These are phyloP conservation scores for Dromas ardeola DNA, from an alignment of 2,113 vertebrate species.

Conservation along the genomic window DNA sequence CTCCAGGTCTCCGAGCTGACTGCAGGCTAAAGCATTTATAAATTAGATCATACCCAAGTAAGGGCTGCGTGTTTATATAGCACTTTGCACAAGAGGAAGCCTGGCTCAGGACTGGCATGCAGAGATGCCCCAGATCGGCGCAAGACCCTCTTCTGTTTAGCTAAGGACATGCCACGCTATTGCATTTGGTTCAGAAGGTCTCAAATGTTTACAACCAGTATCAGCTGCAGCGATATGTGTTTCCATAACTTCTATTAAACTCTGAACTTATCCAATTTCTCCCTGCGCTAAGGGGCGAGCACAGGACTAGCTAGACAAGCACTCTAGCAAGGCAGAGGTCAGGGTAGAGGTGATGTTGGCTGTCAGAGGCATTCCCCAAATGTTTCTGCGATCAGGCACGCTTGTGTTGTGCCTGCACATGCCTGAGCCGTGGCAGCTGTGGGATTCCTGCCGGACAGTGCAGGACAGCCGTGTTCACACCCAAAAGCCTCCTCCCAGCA, in stretches of 20 bases:
- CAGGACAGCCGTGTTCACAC: not conserved
- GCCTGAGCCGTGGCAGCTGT: conserved; percentile 18
- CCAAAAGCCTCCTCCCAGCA: not conserved
- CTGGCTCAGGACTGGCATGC: not conserved
- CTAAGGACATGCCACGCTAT: not conserved
- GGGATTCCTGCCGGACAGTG: not conserved
- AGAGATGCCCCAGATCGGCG: not conserved
- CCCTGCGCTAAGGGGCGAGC: not conserved
- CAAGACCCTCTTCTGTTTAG: not conserved
- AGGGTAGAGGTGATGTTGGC: not conserved
- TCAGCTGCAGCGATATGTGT: not conserved
- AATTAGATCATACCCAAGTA: not conserved
- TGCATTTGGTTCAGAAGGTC: conserved; percentile 40
- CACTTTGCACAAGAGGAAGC: not conserved
- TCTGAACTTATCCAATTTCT: conserved; percentile 23
- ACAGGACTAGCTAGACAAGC: not conserved
- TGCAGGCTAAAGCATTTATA: not conserved
- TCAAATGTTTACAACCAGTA: conserved; percentile 29
- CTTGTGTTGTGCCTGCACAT: not conserved
- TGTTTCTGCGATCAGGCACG: not conserved
- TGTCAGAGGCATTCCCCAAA: conserved; percentile 26
- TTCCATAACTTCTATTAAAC: conserved; percentile 38
- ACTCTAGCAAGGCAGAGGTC: conserved; percentile 15
- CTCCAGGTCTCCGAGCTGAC: not conserved
- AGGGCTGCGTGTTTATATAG: not conserved